phyloP scores from a whole-genome alignment of 2,113 vertebrate genomes.

The Rhipidura dahli region DNA sequence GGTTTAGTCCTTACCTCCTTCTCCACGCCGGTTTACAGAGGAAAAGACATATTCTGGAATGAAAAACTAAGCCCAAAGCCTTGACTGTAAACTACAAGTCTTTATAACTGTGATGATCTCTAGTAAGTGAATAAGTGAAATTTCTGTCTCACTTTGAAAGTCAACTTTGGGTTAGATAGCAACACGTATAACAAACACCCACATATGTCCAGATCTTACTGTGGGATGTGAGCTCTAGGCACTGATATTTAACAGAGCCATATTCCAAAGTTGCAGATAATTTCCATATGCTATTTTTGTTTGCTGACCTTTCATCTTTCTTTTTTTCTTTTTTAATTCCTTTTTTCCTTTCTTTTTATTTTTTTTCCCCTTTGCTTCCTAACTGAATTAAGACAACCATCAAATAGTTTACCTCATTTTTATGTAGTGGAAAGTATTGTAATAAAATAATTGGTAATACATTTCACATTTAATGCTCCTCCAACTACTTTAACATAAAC shows the following conservation, averaged over 20 bases:
- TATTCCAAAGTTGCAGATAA: neutral
- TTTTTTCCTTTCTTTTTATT: neutral
- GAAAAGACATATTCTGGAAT: neutral
- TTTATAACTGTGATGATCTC: neutral
- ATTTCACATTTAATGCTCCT: neutral
- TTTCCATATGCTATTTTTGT: constrained; percentile 8
- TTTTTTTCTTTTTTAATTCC: neutral
- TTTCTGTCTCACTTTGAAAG: neutral
- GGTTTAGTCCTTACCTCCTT: neutral
- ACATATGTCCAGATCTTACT: neutral
- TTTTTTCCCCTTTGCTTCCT: neutral
- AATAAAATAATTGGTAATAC: neutral
- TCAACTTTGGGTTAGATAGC: neutral
- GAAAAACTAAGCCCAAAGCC: neutral
- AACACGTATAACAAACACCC: neutral
- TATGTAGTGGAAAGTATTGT: neutral
- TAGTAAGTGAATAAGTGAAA: neutral
- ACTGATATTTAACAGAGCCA: constrained; percentile 12
- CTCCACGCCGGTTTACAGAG: neutral
- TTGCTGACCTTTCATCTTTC: neutral
- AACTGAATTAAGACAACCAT: neutral
- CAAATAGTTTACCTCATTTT: neutral
- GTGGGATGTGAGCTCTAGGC: neutral
- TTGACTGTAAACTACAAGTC: neutral
- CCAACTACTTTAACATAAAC: neutral